Evolutionary conservation across 2,797 vertebrate genomes (phyloP).

Genomic region (Muscicapa comitata): DNA sequence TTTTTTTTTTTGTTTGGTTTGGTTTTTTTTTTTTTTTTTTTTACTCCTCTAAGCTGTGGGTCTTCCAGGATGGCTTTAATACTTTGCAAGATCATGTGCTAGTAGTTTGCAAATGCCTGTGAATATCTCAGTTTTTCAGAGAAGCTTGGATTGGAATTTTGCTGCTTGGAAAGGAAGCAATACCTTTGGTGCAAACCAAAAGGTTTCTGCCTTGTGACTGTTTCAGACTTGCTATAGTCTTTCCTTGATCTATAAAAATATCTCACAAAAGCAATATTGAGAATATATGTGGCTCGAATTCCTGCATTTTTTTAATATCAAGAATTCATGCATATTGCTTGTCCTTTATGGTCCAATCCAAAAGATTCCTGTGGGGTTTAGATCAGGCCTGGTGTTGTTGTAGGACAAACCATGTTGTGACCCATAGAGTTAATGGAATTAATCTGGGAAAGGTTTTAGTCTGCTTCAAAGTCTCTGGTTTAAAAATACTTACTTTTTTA

Average conservation of each 20-base stretch:
- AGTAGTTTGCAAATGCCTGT: not conserved
- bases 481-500: not conserved
- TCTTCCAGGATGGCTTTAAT: not conserved
- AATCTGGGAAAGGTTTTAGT: not conserved
- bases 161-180: not conserved
- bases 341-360: not conserved
- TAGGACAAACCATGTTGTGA: not conserved
- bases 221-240: not conserved
- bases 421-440: not conserved
- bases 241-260: not conserved
- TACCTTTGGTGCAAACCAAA: not conserved
- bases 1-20: too few species aligned
- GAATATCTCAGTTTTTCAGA: not conserved
- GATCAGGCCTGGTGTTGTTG: not conserved
- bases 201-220: not conserved
- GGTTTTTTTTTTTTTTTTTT: too few species aligned
- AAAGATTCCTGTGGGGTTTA: not conserved
- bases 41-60: not conserved
- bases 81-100: not conserved
- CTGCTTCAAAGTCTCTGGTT: not conserved
- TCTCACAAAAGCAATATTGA: not conserved
- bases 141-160: not conserved
- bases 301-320: not conserved
- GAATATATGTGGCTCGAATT: accelerated
- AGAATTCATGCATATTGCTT: not conserved